phyloP scores from a whole-genome alignment of 1,140 invertebrate species.

The Anoplophora glabripennis region DNA sequence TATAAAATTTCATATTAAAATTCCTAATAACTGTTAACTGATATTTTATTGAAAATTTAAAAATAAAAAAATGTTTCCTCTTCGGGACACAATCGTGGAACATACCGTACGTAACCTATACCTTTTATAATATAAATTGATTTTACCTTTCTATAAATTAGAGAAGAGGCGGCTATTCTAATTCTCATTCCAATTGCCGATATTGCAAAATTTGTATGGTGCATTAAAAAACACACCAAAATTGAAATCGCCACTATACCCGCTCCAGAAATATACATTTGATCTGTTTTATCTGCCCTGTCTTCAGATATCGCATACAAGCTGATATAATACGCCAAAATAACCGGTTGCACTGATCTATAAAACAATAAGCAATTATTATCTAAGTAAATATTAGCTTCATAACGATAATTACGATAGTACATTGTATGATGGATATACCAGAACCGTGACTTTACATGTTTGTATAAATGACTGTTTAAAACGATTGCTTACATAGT shows the following conservation, averaged over 20 bases:
- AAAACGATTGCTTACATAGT: no score
- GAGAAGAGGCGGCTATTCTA: conserved; percentile 57
- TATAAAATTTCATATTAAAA: no score
- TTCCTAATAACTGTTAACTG: background rate
- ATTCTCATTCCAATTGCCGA: conserved; percentile 59
- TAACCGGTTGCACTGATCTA: conserved; percentile 52
- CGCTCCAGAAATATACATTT: conserved; percentile 29
- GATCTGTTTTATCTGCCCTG: conserved; percentile 17
- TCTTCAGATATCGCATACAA: conserved; percentile 15
- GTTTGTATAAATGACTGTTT: no score
- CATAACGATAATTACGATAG: no score
- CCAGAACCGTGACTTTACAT: no score
- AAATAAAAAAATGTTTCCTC: background rate
- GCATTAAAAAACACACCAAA: conserved; percentile 29
- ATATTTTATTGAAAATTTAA: background rate
- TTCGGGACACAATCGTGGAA: no score
- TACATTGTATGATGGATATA: no score
- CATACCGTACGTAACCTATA: no score
- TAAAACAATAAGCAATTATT: conserved; percentile 21
- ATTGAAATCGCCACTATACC: conserved; percentile 28
- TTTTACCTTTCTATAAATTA: conserved; percentile 66
- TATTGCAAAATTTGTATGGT: conserved; percentile 49
- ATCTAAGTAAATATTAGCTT: background rate
- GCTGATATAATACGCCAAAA: conserved; percentile 48
- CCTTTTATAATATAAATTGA: no score